Conservation (phyloP, 2,113 vertebrate genomes). For the Gambusia affinis region DNA sequence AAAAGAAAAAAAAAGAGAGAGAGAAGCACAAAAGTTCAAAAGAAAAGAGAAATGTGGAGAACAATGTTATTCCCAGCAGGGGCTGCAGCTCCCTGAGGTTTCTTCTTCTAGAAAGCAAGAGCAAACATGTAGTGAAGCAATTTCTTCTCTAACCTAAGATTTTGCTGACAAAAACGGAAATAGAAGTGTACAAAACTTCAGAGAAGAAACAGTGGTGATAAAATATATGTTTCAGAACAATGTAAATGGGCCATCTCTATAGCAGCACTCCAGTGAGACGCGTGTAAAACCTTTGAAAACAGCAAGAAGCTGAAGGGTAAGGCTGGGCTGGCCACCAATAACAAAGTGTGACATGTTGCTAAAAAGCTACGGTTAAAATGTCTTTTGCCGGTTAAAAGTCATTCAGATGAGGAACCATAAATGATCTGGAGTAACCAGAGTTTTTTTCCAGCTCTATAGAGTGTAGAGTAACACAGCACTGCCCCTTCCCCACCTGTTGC, state of each 20-base stretch:
- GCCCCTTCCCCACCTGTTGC: too few relatives aligned
- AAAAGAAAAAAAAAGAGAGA: conserved; percentile 8
- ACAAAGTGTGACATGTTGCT: background rate
- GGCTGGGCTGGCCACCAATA: background rate
- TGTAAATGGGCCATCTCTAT: background rate
- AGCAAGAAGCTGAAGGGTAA: background rate
- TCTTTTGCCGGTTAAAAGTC: too few relatives aligned
- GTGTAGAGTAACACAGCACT: too few relatives aligned
- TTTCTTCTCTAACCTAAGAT: conserved; percentile 30
- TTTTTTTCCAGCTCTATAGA: background rate
- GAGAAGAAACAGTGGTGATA: background rate
- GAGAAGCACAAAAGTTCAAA: conserved; percentile 2
- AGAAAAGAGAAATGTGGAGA: conserved; percentile 18
- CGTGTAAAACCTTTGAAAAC: background rate
- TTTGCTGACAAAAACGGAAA: background rate
- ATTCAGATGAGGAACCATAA: background rate
- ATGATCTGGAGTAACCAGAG: background rate
- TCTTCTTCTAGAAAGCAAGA: conserved; percentile 8
- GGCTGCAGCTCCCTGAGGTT: conserved; percentile 1
- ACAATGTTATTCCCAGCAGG: conserved; percentile 27
- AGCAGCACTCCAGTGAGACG: background rate
- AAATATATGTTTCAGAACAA: background rate
- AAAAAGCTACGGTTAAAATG: background rate
- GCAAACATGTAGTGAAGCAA: conserved; percentile 17
- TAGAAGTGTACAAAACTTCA: background rate